A percentile compares a stretch with the other conserved stretches of the same genome.
Evolutionary conservation across 2,888 invertebrate genomes (phyloP).

Genomic region (Elmis aenea): DNA sequence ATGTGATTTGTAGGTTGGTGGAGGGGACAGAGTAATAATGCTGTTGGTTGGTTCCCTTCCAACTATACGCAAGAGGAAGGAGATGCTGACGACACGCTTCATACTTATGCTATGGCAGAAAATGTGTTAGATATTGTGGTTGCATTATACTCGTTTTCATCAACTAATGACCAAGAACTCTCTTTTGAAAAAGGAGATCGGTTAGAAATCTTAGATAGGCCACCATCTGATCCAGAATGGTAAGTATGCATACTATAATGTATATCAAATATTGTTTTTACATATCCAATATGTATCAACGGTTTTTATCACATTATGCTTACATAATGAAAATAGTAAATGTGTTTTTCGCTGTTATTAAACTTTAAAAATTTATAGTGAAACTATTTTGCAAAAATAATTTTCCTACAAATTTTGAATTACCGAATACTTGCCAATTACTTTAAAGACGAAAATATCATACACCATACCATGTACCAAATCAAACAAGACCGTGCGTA

Average conservation of each 20-base stretch:
- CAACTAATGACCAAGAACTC: slow-evolving; percentile 92
- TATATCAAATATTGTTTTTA: not conserved
- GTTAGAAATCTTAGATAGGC: slow-evolving; percentile 92
- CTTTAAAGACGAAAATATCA: too few relatives aligned
- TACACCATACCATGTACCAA: too few relatives aligned
- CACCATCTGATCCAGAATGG: slow-evolving; percentile 98
- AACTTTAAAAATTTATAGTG: too few relatives aligned
- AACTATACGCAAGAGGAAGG: slow-evolving; percentile 95
- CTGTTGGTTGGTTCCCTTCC: slow-evolving; percentile 92
- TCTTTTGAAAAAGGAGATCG: slow-evolving; percentile 96
- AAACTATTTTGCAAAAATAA: too few relatives aligned
- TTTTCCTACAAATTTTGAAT: too few relatives aligned
- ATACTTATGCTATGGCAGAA: slow-evolving; percentile 91
- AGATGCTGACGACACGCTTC: slow-evolving; percentile 79
- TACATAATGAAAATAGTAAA: too few relatives aligned
- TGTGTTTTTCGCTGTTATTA: too few relatives aligned
- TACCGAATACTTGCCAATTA: too few relatives aligned
- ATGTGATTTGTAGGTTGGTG: slow-evolving; percentile 69
- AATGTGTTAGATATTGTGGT: slow-evolving; percentile 95
- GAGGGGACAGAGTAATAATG: slow-evolving; percentile 79
- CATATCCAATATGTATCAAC: not conserved
- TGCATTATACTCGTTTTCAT: slow-evolving; percentile 89
- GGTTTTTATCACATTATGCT: too few relatives aligned
- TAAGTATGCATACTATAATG: slow-evolving; percentile 16
- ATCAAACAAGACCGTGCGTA: too few relatives aligned